Evolutionary conservation across 1,140 invertebrate species (phyloP).

Genomic region (Bombus polaris): DNA sequence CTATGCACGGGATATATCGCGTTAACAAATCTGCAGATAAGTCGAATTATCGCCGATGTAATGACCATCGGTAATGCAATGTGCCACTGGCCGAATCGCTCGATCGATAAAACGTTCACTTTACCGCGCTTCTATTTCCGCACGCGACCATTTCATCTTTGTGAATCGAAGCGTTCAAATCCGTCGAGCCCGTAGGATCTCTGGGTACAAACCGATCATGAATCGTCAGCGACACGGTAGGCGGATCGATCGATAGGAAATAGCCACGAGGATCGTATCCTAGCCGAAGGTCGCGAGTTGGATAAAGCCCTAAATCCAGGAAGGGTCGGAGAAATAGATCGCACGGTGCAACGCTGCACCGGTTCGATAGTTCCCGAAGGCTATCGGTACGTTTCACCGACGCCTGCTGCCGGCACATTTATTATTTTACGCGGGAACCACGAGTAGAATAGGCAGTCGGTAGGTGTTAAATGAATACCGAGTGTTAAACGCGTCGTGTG

Average conservation of each 20-base stretch:
- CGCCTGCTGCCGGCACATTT: slow-evolving; percentile 41
- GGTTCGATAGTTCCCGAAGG: slow-evolving; percentile 54
- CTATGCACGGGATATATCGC: not conserved
- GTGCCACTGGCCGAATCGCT: not conserved
- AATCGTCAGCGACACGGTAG: not conserved
- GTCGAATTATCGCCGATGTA: slow-evolving; percentile 26
- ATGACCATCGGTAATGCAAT: not conserved
- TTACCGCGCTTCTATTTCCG: not conserved
- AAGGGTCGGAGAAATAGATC: slow-evolving; percentile 39
- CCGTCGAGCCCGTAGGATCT: not conserved
- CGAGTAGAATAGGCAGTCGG: slow-evolving; percentile 41
- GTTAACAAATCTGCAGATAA: slow-evolving; percentile 30
- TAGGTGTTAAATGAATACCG: slow-evolving; percentile 68
- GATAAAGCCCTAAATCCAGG: slow-evolving; percentile 14
- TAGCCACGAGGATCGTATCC: not conserved
- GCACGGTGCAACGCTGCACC: not conserved
- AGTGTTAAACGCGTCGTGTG: slow-evolving; percentile 66
- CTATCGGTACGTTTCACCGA: slow-evolving; percentile 44
- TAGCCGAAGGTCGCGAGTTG: not conserved
- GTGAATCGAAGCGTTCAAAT: not conserved
- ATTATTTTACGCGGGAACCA: slow-evolving; percentile 59
- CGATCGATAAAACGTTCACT: not conserved
- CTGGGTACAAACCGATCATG: not conserved
- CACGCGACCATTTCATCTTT: not conserved
- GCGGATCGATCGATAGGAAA: not conserved